Percentiles rank a stretch among this genome's conserved stretches.
Evolutionary conservation across 2,113 vertebrate genomes (phyloP).

Genomic region (Okapia johnstoni): DNA sequence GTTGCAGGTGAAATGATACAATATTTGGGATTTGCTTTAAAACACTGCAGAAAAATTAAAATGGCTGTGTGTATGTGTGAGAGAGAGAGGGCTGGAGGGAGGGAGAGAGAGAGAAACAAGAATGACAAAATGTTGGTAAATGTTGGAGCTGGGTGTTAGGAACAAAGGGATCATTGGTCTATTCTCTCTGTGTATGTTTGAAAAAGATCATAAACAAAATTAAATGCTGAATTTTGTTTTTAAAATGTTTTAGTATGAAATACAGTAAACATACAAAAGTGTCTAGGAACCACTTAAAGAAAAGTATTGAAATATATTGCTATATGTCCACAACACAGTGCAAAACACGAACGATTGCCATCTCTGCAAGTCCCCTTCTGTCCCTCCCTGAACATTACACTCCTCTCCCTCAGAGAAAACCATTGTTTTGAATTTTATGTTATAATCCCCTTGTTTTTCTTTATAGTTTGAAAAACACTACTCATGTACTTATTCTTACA

Average conservation of each 20-base stretch:
- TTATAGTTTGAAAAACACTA: neutral
- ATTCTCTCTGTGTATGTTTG: neutral
- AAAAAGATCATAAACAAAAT: neutral
- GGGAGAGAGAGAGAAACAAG: neutral
- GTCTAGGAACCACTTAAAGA: neutral
- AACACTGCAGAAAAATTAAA: conserved; percentile 29
- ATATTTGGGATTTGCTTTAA: neutral
- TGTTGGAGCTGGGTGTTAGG: neutral
- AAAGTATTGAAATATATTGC: conserved; percentile 32
- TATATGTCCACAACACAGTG: neutral
- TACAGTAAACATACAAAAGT: neutral
- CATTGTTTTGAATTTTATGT: neutral
- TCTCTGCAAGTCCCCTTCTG: neutral
- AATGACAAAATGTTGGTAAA: neutral
- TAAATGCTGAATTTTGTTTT: conserved; percentile 35
- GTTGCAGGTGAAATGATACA: neutral
- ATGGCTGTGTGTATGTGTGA: neutral
- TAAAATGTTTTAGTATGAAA: neutral
- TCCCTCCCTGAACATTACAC: neutral
- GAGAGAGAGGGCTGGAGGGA: neutral
- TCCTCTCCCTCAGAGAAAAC: neutral
- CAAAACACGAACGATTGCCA: neutral
- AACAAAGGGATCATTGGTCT: neutral
- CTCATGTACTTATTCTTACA: neutral
- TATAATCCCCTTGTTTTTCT: neutral